These are phyloP conservation scores for Dione vanillae DNA, from an alignment of 2,888 invertebrate species.

Conservation along the genomic window DNA sequence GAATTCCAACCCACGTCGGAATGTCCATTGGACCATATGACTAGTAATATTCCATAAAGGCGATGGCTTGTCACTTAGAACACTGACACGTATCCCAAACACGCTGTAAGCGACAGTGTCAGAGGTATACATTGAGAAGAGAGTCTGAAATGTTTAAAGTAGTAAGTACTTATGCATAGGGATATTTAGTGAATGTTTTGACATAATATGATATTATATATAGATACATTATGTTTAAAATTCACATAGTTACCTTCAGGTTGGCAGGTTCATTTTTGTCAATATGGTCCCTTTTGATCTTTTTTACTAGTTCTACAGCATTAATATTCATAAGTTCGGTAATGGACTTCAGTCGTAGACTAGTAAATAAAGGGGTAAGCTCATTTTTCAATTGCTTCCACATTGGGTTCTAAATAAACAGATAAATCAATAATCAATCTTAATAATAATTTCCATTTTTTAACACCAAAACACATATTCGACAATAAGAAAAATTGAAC, in stretches of 20 bases:
- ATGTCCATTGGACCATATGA: constrained; percentile 71
- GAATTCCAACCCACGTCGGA: constrained; percentile 70
- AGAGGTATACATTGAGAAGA: constrained; percentile 73
- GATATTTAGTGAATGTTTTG: too few species aligned
- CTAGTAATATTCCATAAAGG: constrained; percentile 70
- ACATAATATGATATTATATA: not conserved
- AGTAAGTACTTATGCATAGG: too few species aligned
- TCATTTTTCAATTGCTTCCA: constrained; percentile 66
- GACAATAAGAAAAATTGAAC: too few species aligned
- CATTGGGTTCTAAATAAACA: constrained; percentile 60
- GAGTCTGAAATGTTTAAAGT: constrained; percentile 53
- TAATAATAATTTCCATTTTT: too few species aligned
- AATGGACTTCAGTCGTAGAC: constrained; percentile 58
- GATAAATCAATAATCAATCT: constrained; percentile 22
- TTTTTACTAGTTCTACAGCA: constrained; percentile 61
- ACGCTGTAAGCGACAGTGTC: constrained; percentile 70
- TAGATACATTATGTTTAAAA: not conserved
- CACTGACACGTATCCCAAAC: constrained; percentile 67
- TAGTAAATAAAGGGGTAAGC: constrained; percentile 69
- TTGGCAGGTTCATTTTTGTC: constrained; percentile 58
- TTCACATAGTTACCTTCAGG: constrained; percentile 59
- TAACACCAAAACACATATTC: too few species aligned
- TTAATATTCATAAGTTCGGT: constrained; percentile 72
- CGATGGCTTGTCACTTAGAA: constrained; percentile 60
- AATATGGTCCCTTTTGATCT: constrained; percentile 62